Base-by-base conservation (phyloP, 2,113 vertebrate genomes). In the Gallinago media region DNA sequence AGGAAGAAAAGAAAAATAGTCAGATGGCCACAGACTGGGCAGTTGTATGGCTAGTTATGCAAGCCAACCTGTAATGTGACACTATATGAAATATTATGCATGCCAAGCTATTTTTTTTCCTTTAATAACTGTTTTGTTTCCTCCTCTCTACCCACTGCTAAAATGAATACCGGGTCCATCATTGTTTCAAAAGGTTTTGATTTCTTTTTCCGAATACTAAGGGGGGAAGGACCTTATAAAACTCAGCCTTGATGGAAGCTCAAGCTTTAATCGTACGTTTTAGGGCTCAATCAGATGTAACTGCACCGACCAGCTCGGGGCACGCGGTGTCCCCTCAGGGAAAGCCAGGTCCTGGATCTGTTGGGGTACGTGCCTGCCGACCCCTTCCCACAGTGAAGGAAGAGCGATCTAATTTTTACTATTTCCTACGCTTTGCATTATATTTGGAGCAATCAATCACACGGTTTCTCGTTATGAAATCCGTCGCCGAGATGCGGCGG, bases 11-110 rank as follows among this genome's bases (percentile, higher is more conserved):
- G 70, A 92, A 79, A 88, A 95, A 68, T 47, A 66, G 74, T 93
- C 92, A 86, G 68, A 71, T 70, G 83, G 77, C 34, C 59, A n/a
- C 86, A 89, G 76, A 52, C 62, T 58, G 83, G 65, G 85, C 76
- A 96, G 56, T 7, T 87, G 56, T 92, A 68, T 2, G 65, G 74
- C 71, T 94, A 92, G 62, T 92, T 97, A 82, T 82, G 76, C 92
- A 88, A 92, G 80, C 12, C 50, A 91, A 77, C 68, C 70, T 94
- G 92, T 94, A 92, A 92, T n/a, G 31, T 54, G 74, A 76, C 95
- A 84, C 83, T 96, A 86, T 96, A 96, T 71, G 87, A 93, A 91
- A 66, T 97, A 95, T 94, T 97, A 95, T 96, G 96, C 96, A 96
- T 96, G 96, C 67, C 76, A 89, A 92, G 31, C 34, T 94, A 54